Evolutionary conservation across 2,797 vertebrate genomes (phyloP).

Genomic region (Hemibagrus guttatus): DNA sequence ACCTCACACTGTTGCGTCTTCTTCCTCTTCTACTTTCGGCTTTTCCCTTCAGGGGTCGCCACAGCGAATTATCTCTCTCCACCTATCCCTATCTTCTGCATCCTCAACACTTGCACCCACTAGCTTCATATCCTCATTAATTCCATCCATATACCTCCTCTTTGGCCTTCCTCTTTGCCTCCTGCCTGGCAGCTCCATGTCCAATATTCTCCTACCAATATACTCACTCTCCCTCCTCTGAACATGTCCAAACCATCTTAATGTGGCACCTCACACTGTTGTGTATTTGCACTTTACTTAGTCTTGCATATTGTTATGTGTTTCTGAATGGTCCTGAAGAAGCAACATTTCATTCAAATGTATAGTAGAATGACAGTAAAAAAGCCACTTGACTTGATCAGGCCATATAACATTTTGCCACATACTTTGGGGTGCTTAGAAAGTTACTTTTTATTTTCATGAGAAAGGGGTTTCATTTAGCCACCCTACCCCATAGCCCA

Average conservation of each 20-base stretch:
- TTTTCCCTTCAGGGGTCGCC: too few species aligned
- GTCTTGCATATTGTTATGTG: neutral
- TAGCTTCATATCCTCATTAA: too few species aligned
- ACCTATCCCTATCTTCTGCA: too few species aligned
- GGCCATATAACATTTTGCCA: neutral
- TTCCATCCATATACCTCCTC: too few species aligned
- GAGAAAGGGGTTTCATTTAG: neutral
- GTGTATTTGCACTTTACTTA: neutral
- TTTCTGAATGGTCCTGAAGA: neutral
- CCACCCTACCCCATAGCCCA: neutral
- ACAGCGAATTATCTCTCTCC: too few species aligned
- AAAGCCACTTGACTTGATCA: neutral
- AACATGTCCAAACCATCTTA: too few species aligned
- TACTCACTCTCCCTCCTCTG: too few species aligned
- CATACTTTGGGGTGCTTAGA: neutral
- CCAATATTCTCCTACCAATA: too few species aligned
- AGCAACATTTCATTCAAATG: neutral
- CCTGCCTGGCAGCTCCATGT: too few species aligned
- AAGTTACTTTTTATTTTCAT: neutral
- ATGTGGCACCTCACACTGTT: neutral
- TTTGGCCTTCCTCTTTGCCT: too few species aligned
- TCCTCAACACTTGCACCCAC: too few species aligned
- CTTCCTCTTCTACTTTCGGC: too few species aligned
- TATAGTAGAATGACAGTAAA: neutral
- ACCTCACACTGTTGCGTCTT: neutral